Evolutionary conservation across 2,113 vertebrate genomes (phyloP).

Genomic region (Paramisgurnus dabryanus): DNA sequence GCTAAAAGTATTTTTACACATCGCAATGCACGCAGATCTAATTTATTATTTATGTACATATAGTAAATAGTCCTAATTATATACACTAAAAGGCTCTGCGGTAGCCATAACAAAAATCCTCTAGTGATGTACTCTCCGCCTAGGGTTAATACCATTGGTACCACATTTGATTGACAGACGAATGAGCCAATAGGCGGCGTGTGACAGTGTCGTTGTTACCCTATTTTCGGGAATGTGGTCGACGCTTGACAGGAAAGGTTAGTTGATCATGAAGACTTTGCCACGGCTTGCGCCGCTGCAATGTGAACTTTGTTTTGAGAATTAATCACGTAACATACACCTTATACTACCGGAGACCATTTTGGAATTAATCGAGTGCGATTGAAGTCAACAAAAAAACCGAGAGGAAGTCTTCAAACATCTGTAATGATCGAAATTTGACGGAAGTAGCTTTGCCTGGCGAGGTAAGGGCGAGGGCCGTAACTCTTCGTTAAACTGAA

Average conservation of each 20-base stretch:
- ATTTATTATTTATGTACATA: background rate
- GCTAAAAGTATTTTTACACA: no score
- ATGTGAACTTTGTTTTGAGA: slow-evolving; percentile 20
- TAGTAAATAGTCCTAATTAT: background rate
- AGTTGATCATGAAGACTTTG: slow-evolving; percentile 26
- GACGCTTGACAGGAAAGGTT: slow-evolving; percentile 73
- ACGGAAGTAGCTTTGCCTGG: slow-evolving; percentile 74
- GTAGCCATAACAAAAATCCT: background rate
- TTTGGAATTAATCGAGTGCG: background rate
- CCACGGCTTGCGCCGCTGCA: background rate
- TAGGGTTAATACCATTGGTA: slow-evolving; percentile 4
- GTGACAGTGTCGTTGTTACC: slow-evolving; percentile 12
- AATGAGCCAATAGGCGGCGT: slow-evolving; percentile 63
- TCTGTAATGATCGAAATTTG: slow-evolving; percentile 64
- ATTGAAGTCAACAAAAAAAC: background rate
- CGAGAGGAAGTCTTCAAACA: slow-evolving; percentile 20
- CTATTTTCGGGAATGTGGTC: slow-evolving; percentile 75
- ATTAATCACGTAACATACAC: background rate
- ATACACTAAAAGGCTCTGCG: background rate
- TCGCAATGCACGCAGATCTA: background rate
- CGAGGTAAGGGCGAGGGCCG: slow-evolving; percentile 65
- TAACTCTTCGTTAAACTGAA: slow-evolving; percentile 10
- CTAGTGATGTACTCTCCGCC: background rate
- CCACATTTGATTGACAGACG: slow-evolving; percentile 52
- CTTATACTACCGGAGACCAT: background rate